Evolutionary conservation across 2,797 vertebrate genomes (phyloP), one percentile per base, ranked within the genome.

Genomic region (Tarsius wallacei): DNA sequence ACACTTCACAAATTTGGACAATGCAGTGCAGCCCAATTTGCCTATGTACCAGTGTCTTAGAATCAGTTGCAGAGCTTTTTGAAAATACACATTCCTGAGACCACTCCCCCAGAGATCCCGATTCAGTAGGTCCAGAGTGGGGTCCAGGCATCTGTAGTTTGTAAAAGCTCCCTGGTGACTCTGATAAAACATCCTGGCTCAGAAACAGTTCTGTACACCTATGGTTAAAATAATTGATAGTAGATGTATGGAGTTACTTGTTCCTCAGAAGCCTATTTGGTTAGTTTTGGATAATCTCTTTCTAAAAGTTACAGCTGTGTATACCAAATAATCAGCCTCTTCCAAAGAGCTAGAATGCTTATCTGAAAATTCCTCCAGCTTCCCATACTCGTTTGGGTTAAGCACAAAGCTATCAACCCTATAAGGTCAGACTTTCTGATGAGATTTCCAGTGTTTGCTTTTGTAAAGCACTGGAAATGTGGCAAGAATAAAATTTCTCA

Each of bases 391-490:
- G 81, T 87, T 83, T 63, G 51, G 55, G 93, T 70, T 88, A 94
- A 85, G 61, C 17, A 26, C 68, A 57, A 49, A 96, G 70, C 71
- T 78, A 51, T 94, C 96, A 87, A 47, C 88, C 82, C 92, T 68
- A 33, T 21, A 88, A 97, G 93, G 97, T 96, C 94, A 83, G 89
- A 74, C 61, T 91, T 87, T 90, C 94, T 98, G 97, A 98, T 97
- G 98, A 97, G 97, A 97, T 98, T 98, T 97, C 97, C 98, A 98
- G 97, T 51, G 36, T 93, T 91, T 97, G 82, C 97, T 97, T 98
- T 96, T 95, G 57, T 70, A 77, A 94, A 96, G 91, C 57, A 16
- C 33, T 96, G 92, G 88, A 97, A 97, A 97, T 97, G 90, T 95
- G 96, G 92, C 96, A 91, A 95, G 96, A 97, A 93, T 97, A 95